Base-by-base conservation (phyloP, 2,888 invertebrate species). In the Arctia plantaginis region DNA sequence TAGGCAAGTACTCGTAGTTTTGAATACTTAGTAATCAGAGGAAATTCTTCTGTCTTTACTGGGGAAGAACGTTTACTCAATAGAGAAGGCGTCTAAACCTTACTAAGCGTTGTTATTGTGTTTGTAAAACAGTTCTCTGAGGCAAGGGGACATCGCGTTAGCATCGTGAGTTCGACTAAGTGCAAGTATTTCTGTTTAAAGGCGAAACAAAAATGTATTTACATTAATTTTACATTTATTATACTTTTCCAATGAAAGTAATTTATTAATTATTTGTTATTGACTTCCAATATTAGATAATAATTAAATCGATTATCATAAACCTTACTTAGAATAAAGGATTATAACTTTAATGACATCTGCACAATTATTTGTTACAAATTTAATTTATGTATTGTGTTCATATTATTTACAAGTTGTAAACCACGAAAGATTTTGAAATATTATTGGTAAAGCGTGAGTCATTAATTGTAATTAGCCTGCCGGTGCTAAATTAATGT, bases 391-490 rank as follows among this genome's bases (percentile, higher is more conserved):
- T 69, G 35, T 69, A 69, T n/a, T 51, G 51, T 55, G 41, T 27
- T 30, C 30, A 62, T 59, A 70, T 62, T 70, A 62, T 41, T 59
- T 44, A 70, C 62, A 44, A 70, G 41, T 62, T 30, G 23, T 70
- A 70, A 41, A 62, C 62, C 20, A 70, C 41, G 30, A 41, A 62
- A 62, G 44, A 30, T 62, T 62, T 62, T 70, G 59, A 59, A 70
- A 62, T 62, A 41, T 62, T 62, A 70, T 70, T 70, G 41, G 30
- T 30, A 62, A 70, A 70, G 23, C 70, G 41, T 70, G 62, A 70
- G 41, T 62, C 62, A 41, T 62, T 70, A 70, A 70, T 70, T 27
- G 12, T 27, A 59, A 70, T 62, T 27, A 70, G 62, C 44, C 59
- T 62, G 69, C 41, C 41, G 18, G 41, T 62, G 41, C 2, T 20